These are phyloP conservation scores for Tetropium fuscum DNA, from an alignment of 2,888 invertebrate genomes.

Conservation along the genomic window DNA sequence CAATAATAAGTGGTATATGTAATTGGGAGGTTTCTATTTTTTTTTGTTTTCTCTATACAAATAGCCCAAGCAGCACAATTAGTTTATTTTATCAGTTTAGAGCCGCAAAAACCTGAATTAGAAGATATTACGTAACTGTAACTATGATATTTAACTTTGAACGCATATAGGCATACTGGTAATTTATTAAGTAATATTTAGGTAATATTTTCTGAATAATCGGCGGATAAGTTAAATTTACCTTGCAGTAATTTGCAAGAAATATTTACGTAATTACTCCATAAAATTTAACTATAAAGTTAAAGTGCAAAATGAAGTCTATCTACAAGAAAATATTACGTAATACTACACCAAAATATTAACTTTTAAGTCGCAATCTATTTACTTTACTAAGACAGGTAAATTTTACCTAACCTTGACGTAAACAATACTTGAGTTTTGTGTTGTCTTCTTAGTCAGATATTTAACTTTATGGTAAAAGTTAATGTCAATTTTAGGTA, in stretches of 20 bases:
- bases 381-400: neutral
- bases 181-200: neutral
- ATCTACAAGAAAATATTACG: neutral
- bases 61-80: neutral
- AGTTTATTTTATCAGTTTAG: neutral
- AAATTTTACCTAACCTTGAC: neutral
- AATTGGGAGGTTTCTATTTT: too few relatives aligned
- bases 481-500: neutral
- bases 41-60: too few relatives aligned
- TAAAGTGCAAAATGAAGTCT: neutral
- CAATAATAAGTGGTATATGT: too few relatives aligned
- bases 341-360: neutral
- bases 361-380: neutral
- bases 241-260: neutral
- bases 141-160: neutral
- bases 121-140: neutral
- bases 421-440: neutral
- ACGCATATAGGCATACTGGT: neutral
- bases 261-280: neutral
- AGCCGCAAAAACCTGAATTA: conserved; percentile 1
- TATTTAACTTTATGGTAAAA: neutral
- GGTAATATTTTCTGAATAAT: neutral
- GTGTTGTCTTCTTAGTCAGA: neutral
- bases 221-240: neutral
- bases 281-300: neutral